These are phyloP conservation scores for Nasonia vitripennis DNA, from an alignment of 1,140 invertebrate species.

Conservation along the genomic window DNA sequence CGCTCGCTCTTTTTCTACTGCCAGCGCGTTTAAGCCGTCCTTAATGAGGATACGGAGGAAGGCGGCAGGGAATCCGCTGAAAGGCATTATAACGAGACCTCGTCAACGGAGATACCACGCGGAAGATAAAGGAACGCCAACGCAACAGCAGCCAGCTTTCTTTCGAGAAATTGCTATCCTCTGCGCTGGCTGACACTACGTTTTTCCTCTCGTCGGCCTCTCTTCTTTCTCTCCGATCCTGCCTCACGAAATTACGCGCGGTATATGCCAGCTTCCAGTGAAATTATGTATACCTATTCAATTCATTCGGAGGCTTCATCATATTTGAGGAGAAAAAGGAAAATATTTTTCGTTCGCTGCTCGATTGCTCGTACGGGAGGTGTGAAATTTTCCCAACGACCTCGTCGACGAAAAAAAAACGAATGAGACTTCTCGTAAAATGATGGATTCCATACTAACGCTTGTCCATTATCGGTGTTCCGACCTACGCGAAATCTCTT, in stretches of 20 bases:
- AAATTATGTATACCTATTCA: too few relatives aligned
- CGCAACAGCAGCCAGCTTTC: not conserved
- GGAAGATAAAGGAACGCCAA: not conserved
- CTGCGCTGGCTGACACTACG: not conserved
- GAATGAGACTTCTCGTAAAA: constrained; percentile 28
- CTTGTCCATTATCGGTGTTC: constrained; percentile 28
- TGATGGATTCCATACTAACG: constrained; percentile 41
- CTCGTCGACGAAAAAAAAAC: not conserved
- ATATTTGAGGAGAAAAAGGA: too few relatives aligned
- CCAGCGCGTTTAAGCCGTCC: constrained; percentile 13
- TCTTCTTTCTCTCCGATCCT: not conserved
- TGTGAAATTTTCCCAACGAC: not conserved
- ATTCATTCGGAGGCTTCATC: too few relatives aligned
- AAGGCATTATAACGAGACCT: constrained; percentile 34
- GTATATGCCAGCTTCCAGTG: too few relatives aligned
- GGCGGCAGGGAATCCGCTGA: not conserved
- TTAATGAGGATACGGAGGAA: constrained; percentile 26
- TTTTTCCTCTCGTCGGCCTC: not conserved
- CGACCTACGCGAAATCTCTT: not conserved
- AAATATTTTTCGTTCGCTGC: not conserved
- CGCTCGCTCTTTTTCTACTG: not conserved
- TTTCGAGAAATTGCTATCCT: not conserved
- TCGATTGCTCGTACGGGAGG: not conserved
- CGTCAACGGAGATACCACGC: constrained; percentile 9
- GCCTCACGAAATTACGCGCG: too few relatives aligned